Evolutionary conservation across 2,888 invertebrate genomes (phyloP).

Genomic region (Hirtodrosophila confusa): DNA sequence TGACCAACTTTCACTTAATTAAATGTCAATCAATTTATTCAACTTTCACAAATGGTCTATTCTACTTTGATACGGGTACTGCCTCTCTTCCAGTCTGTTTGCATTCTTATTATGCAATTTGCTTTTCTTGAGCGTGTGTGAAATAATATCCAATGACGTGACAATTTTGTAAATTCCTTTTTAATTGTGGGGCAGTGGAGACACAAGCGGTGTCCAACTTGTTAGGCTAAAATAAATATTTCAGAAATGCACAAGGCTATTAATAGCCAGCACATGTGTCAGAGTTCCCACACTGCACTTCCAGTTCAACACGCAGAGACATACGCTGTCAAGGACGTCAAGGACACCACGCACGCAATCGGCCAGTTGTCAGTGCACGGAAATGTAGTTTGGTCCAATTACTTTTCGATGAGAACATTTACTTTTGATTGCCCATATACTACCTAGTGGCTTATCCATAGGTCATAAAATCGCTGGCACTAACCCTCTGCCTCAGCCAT

Average conservation of each 20-base stretch:
- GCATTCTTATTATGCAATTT: conserved; percentile 54
- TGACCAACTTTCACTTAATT: not conserved
- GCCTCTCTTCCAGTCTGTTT: not conserved
- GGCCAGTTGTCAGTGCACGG: conserved; percentile 30
- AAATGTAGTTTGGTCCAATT: conserved; percentile 55
- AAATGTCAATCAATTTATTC: conserved; percentile 6
- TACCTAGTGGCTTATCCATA: conserved; percentile 16
- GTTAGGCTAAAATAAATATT: conserved; percentile 14
- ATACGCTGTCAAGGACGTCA: conserved; percentile 22
- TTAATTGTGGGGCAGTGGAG: conserved; percentile 13
- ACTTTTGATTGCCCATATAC: conserved; percentile 40
- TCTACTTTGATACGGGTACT: not conserved
- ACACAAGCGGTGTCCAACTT: not conserved
- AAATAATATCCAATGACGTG: conserved; percentile 60
- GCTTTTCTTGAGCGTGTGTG: conserved; percentile 38
- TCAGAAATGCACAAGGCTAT: conserved; percentile 32
- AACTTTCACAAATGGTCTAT: conserved; percentile 23
- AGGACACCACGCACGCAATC: conserved; percentile 36
- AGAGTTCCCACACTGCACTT: conserved; percentile 9
- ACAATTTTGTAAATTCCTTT: conserved; percentile 56
- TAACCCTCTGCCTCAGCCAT: not conserved
- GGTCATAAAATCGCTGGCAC: conserved; percentile 9
- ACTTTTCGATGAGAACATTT: conserved; percentile 42
- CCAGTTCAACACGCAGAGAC: not conserved
- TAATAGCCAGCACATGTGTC: conserved; percentile 19